Evolutionary conservation across 2,888 invertebrate species (phyloP).

Genomic region (Parnassius smintheus): DNA sequence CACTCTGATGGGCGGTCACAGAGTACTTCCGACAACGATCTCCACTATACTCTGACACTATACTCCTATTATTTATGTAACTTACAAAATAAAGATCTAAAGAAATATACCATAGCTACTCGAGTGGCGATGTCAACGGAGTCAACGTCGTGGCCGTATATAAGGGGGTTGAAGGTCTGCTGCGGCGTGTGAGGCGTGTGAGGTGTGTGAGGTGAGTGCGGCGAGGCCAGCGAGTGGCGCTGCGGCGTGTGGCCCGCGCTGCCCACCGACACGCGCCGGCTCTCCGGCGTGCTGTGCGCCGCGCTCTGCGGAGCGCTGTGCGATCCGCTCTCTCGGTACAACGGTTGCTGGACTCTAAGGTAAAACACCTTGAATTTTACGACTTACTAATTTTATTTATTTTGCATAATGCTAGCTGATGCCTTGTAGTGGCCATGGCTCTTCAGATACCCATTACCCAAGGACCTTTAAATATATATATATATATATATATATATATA

Average conservation of each 20-base stretch:
- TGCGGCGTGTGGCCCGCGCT: slow-evolving; percentile 47
- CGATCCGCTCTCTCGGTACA: slow-evolving; percentile 52
- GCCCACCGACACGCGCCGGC: slow-evolving; percentile 65
- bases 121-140: slow-evolving; percentile 98
- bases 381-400: too few relatives aligned
- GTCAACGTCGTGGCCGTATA: slow-evolving; percentile 97
- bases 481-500: too few relatives aligned
- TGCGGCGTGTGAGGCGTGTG: slow-evolving; percentile 65
- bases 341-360: slow-evolving; percentile 59
- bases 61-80: too few relatives aligned
- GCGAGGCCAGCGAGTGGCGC: slow-evolving; percentile 36
- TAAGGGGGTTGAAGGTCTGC: slow-evolving; percentile 90
- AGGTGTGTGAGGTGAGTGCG: slow-evolving; percentile 52
- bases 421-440: too few relatives aligned
- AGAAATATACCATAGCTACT: slow-evolving; percentile 92
- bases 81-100: too few relatives aligned
- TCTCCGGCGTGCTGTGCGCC: slow-evolving; percentile 66
- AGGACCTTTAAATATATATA: too few relatives aligned
- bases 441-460: too few relatives aligned
- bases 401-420: too few relatives aligned
- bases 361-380: too few relatives aligned
- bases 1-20: too few relatives aligned
- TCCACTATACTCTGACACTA: too few relatives aligned
- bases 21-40: too few relatives aligned
- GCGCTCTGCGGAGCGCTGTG: slow-evolving; percentile 45